Conservation (phyloP, 2,888 invertebrate species). For the Agrotis exclamationis region DNA sequence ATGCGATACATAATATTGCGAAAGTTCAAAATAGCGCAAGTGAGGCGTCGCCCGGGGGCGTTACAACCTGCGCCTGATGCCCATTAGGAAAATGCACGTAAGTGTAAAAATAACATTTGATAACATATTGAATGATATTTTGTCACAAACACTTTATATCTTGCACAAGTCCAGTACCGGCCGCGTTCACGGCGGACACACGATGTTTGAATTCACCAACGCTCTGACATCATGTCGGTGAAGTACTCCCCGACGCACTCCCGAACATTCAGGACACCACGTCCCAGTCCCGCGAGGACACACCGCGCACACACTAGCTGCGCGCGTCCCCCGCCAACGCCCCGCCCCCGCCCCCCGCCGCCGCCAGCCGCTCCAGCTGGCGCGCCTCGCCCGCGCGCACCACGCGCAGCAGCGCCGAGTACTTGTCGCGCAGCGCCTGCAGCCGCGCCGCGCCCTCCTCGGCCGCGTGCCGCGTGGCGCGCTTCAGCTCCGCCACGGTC, state of each 20-base stretch:
- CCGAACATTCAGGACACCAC: constrained; percentile 20
- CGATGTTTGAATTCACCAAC: neutral
- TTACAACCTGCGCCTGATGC: neutral
- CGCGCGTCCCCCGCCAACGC: constrained; percentile 60
- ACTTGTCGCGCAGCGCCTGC: constrained; percentile 91
- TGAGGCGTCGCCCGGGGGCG: neutral
- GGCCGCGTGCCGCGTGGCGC: constrained; percentile 86
- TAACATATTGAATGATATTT: constrained; percentile 12
- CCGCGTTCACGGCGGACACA: neutral
- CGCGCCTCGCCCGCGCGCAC: constrained; percentile 90
- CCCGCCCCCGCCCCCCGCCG: constrained; percentile 55
- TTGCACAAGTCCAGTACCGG: neutral
- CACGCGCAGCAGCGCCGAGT: constrained; percentile 90
- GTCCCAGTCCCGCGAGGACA: constrained; percentile 57
- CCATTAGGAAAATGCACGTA: neutral
- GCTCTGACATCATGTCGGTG: neutral
- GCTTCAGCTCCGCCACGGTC: constrained; percentile 86
- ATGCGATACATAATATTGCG: constrained; percentile 31
- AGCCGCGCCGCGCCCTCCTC: constrained; percentile 92
- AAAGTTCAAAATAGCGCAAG: constrained; percentile 20
- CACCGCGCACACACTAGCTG: neutral
- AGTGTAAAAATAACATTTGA: neutral
- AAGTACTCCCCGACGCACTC: neutral
- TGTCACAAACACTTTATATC: neutral
- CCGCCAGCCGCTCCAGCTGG: constrained; percentile 88